Percentiles rank a stretch among this genome's conserved stretches.
These are phyloP conservation scores for Drosophila persimilis DNA, from an alignment of 1,140 invertebrate species.

Conservation along the genomic window DNA sequence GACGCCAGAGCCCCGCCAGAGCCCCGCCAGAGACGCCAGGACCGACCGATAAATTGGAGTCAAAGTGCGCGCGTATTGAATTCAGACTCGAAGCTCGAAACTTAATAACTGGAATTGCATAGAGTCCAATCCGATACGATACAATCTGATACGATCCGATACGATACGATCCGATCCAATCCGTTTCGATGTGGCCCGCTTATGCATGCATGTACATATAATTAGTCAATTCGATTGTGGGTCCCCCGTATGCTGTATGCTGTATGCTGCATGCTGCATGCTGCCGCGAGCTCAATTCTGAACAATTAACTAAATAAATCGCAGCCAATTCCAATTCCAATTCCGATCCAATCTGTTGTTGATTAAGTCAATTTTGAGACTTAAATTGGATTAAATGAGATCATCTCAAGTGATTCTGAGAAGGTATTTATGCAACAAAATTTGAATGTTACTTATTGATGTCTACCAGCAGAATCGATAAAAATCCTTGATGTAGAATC, in stretches of 20 bases:
- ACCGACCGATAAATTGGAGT: slow-evolving; percentile 45
- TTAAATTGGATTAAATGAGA: slow-evolving; percentile 29
- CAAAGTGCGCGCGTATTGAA: slow-evolving; percentile 51
- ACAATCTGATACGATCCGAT: neutral
- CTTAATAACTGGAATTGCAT: slow-evolving; percentile 48
- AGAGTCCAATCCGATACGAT: neutral
- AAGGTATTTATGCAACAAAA: slow-evolving; percentile 1
- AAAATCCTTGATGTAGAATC: too few species aligned
- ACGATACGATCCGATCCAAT: neutral
- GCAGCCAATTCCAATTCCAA: slow-evolving; percentile 7
- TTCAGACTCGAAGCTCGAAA: slow-evolving; percentile 25
- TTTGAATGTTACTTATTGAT: neutral
- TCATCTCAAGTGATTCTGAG: slow-evolving; percentile 13
- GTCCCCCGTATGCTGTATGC: too few species aligned
- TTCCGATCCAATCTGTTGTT: slow-evolving; percentile 2
- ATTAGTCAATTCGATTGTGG: slow-evolving; percentile 31
- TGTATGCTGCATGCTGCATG: too few species aligned
- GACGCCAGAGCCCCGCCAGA: slow-evolving; percentile 2
- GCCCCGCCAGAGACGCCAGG: too few species aligned
- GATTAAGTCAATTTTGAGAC: slow-evolving; percentile 34
- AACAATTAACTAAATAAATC: slow-evolving; percentile 45
- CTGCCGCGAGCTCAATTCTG: slow-evolving; percentile 15
- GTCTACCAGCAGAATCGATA: too few species aligned
- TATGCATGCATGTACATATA: slow-evolving; percentile 9
- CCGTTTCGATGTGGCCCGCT: neutral